Percentiles rank a stretch among this genome's conserved stretches.
Evolutionary conservation across 2,888 invertebrate genomes (phyloP).

Genomic region (Toxonevra muliebris): DNA sequence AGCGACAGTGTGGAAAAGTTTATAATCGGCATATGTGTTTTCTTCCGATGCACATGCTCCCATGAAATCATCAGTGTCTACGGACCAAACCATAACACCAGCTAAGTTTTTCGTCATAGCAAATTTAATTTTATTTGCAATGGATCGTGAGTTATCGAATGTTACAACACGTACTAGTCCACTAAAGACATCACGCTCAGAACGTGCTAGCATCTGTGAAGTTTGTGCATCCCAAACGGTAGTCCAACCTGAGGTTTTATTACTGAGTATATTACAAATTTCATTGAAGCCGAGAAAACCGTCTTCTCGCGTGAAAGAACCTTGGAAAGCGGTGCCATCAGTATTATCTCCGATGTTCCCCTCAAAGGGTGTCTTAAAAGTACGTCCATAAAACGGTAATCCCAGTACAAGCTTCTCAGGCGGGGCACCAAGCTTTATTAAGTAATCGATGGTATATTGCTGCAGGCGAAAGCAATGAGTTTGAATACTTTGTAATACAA

Average conservation of each 20-base stretch:
- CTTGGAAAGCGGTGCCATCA: slow-evolving; percentile 74
- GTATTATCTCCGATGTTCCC: slow-evolving; percentile 64
- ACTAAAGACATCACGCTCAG: slow-evolving; percentile 64
- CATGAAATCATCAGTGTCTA: slow-evolving; percentile 87
- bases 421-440: slow-evolving; percentile 77
- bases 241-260: slow-evolving; percentile 72
- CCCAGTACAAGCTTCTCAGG: slow-evolving; percentile 83
- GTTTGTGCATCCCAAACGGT: slow-evolving; percentile 75
- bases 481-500: not conserved
- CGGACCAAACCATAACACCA: slow-evolving; percentile 89
- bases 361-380: slow-evolving; percentile 69
- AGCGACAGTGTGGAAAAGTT: slow-evolving; percentile 39
- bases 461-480: slow-evolving; percentile 52
- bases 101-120: slow-evolving; percentile 73
- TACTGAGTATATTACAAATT: slow-evolving; percentile 73
- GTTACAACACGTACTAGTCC: slow-evolving; percentile 73
- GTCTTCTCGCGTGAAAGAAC: slow-evolving; percentile 79
- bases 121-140: slow-evolving; percentile 77
- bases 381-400: slow-evolving; percentile 84
- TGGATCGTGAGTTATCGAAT: slow-evolving; percentile 80
- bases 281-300: slow-evolving; percentile 92
- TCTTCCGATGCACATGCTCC: slow-evolving; percentile 72
- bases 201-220: slow-evolving; percentile 62
- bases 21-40: slow-evolving; percentile 68
- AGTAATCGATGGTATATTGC: slow-evolving; percentile 80